phyloP scores from a whole-genome alignment of 2,797 vertebrate species.

The Cossypha niveicapilla region DNA sequence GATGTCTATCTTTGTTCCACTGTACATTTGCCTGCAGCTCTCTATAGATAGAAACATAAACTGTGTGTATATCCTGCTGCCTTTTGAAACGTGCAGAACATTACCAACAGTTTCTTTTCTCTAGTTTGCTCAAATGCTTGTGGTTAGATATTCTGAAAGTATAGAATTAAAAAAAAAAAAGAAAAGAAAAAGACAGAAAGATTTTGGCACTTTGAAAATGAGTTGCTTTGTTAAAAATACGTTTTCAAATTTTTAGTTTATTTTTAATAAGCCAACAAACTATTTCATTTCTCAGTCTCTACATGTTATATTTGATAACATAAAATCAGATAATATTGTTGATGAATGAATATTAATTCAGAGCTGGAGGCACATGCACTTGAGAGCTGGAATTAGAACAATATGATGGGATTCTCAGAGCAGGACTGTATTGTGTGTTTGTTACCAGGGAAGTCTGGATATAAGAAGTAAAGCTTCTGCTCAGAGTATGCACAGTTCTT shows the following conservation, averaged over 20 bases:
- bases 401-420: neutral
- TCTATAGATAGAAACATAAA: slow-evolving; percentile 73
- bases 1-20: slow-evolving; percentile 74
- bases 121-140: slow-evolving; percentile 68
- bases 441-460: neutral
- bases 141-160: slow-evolving; percentile 61
- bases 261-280: neutral
- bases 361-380: neutral
- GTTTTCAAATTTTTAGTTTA: neutral
- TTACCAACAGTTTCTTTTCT: slow-evolving; percentile 74
- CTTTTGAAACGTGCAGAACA: slow-evolving; percentile 70
- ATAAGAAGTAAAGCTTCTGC: neutral
- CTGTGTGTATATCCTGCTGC: slow-evolving; percentile 61
- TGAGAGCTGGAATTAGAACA: neutral
- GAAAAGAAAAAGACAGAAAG: neutral
- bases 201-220: neutral
- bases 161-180: neutral
- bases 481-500: neutral
- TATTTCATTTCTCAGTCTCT: neutral
- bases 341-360: neutral
- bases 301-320: neutral
- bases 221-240: neutral
- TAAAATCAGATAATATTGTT: neutral
- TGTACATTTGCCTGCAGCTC: slow-evolving; percentile 68
- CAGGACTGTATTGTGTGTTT: neutral